Evolutionary conservation across 2,888 invertebrate genomes (phyloP).

Genomic region (Oasisia sp.): DNA sequence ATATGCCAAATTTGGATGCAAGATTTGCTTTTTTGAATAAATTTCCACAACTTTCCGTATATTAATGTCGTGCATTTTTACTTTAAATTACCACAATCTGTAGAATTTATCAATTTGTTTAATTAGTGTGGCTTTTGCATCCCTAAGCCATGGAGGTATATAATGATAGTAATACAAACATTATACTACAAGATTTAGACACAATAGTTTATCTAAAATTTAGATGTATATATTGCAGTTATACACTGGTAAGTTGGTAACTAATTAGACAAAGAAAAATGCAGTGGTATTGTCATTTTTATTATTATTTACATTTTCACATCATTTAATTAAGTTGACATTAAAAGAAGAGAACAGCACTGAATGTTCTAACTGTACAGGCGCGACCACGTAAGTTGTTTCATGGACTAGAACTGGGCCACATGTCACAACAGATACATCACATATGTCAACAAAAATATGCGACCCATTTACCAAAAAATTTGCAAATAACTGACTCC

Average conservation of each 20-base stretch:
- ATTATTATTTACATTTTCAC: conserved; percentile 13
- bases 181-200: too few species aligned
- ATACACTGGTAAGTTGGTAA: background rate
- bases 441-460: conserved; percentile 8
- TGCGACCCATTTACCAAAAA: background rate
- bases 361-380: background rate
- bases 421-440: background rate
- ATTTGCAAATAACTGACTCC: background rate
- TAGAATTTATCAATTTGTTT: background rate
- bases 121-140: background rate
- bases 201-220: too few species aligned
- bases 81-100: background rate
- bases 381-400: background rate
- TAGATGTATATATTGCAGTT: too few species aligned
- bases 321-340: background rate
- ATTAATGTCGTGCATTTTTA: background rate
- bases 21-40: background rate
- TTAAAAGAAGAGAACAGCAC: background rate
- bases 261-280: background rate
- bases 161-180: too few species aligned
- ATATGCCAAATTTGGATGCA: background rate
- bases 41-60: background rate
- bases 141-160: too few species aligned
- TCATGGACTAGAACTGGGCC: background rate
- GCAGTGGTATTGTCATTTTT: background rate